phyloP scores from a whole-genome alignment of 2,797 vertebrate genomes.

The Phataginus tetradactyla region DNA sequence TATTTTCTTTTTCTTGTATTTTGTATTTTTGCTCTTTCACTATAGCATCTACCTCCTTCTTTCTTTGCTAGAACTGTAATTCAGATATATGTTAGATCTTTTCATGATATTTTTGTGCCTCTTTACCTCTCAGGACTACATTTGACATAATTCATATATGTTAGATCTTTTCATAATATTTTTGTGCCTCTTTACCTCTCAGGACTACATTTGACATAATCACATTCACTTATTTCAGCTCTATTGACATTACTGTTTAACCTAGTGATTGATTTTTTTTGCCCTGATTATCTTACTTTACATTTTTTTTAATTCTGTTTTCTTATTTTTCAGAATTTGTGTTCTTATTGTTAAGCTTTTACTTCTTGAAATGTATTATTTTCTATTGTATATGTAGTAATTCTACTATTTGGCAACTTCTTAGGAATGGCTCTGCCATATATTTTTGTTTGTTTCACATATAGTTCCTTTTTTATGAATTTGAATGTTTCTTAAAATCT shows the following conservation, averaged over 20 bases:
- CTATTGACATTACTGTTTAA: background rate
- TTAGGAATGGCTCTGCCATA: background rate
- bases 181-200: background rate
- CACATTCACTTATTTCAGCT: background rate
- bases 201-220: background rate
- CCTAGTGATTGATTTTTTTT: background rate
- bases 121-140: background rate
- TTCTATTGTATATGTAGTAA: background rate
- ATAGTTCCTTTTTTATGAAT: background rate
- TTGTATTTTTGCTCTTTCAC: background rate
- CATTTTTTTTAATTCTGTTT: background rate
- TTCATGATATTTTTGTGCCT: background rate
- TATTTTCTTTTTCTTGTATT: background rate
- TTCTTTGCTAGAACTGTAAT: background rate
- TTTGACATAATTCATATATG: background rate
- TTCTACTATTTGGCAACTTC: background rate
- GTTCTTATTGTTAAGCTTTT: background rate
- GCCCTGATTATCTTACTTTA: background rate
- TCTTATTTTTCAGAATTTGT: background rate
- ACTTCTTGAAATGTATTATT: background rate
- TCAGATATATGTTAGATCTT: conserved; percentile 22
- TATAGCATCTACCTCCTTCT: background rate
- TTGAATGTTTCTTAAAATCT: background rate
- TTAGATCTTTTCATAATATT: background rate
- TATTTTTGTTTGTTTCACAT: background rate